A percentile compares a stretch with the other conserved stretches of the same genome.
phyloP scores from a whole-genome alignment of 2,888 invertebrate species.

The Scaptomyza cyrtandrae region DNA sequence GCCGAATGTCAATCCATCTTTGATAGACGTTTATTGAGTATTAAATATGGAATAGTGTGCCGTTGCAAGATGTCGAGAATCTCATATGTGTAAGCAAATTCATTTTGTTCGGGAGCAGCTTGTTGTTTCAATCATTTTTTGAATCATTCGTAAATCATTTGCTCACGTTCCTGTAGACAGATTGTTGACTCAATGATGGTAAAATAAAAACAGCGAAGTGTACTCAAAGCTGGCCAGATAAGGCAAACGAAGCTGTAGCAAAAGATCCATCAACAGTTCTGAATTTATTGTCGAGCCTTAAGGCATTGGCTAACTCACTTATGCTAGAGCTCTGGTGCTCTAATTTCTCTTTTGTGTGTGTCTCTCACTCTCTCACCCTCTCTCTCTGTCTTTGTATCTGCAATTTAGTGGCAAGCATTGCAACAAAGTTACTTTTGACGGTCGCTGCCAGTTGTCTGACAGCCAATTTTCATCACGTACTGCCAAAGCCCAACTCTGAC shows the following conservation, averaged over 20 bases:
- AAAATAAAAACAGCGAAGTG: constrained; percentile 8
- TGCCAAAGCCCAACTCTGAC: constrained; percentile 10
- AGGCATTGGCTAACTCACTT: constrained; percentile 36
- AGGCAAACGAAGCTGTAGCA: not conserved
- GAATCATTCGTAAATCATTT: constrained; percentile 63
- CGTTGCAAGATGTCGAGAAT: constrained; percentile 56
- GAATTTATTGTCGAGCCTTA: constrained; percentile 14
- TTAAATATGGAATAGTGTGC: constrained; percentile 42
- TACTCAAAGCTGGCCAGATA: not conserved
- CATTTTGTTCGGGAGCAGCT: constrained; percentile 54
- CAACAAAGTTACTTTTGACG: constrained; percentile 14
- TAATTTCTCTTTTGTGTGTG: constrained; percentile 1
- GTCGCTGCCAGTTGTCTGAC: constrained; percentile 51
- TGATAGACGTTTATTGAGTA: constrained; percentile 57
- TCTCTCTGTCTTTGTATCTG: not conserved
- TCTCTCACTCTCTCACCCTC: not conserved
- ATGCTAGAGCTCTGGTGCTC: constrained; percentile 8
- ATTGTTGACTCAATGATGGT: constrained; percentile 25
- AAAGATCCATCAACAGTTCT: constrained; percentile 13
- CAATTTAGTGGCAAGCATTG: not conserved
- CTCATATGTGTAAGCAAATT: constrained; percentile 69
- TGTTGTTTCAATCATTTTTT: constrained; percentile 71
- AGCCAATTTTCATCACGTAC: constrained; percentile 67
- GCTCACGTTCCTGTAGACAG: constrained; percentile 52
- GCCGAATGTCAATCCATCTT: constrained; percentile 48